Base-by-base conservation (phyloP, 2,113 vertebrate genomes). In the Lucifuga dentata region DNA sequence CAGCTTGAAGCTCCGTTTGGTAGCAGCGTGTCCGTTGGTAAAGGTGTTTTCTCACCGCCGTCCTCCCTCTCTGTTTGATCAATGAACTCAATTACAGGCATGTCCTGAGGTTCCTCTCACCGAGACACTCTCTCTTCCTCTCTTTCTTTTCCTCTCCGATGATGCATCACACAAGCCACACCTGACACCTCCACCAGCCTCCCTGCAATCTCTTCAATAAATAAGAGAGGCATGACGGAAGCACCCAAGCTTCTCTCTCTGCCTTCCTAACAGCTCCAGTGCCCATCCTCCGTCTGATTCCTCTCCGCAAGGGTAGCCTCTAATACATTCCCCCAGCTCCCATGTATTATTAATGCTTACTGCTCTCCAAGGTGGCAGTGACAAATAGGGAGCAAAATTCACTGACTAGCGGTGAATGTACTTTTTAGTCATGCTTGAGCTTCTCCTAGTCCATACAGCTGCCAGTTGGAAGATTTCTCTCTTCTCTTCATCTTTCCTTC, bases 301-400 rank as follows among this genome's bases (percentile, higher is more conserved):
- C 84, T 96, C 94, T 94, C 92, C 56, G 89, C 96, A 95, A 95
- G 94, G 95, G 92, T 97, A 94, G 94, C 92, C 94, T 93, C 95
- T 98, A 99, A 98, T 96, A 95, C 95, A 97, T 96, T 96, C 95
- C 85, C 85, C 94, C 94, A 87, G 93, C 91, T 93, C 90, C 95
- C 92, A 96, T 97, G 94, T 95, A 98, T 99, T 98, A 98, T 98
- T 98, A 98, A 99, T 99, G 94, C 93, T 93, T 88, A 89, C 93
- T 51, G 83, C 94, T 95, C 93, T 95, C 94, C 94, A 95, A 96
- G 96, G 94, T 98, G 96, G 95, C 96, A 97, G 95, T 97, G 97
- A 98, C 95, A 98, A 98, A 98, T 98, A 95, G 95, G 94, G 95
- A 96, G 94, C 93, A 93, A 89, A 95, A 95, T 94, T 94, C 94